Base-by-base conservation (phyloP, 2,888 invertebrate genomes). In the Leptinotarsa rubiginosa region DNA sequence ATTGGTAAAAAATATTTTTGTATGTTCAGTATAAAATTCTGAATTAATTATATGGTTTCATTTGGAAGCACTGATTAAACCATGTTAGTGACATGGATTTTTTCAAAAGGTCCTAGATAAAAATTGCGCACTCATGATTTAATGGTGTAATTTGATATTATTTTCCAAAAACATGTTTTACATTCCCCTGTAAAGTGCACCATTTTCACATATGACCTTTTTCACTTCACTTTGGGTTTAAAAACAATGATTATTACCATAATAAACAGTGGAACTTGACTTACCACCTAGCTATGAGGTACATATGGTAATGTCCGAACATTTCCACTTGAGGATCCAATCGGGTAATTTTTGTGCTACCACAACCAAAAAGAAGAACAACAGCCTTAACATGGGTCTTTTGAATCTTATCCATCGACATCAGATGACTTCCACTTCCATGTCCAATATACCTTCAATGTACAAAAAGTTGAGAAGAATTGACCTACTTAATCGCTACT, bases 331-430 rank as follows among this genome's bases (percentile, higher is more conserved):
- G 88, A 10, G 89, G 86, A 1, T 90, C 89, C 66, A 86, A 79
- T 47, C 87, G 85, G 64, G 82, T 81, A 65, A 89, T 83, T 74
- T 87, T 85, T 25, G 88, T 88, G 71, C 90, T 91, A 74, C 89
- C 88, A 82, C 94, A 94, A 15, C 94, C 94, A 87, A 94, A 92
- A 15, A 94, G 87, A 65, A 94, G 86, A 15, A 91, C 90, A 16
- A 91, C 90, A 3, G 92, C 89, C 65, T 89, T 88, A 64, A 91
- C 89, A 65, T 88, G 85, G 62, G 90, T 84, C 79, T 89, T 89
- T 81, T 91, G 90, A 65, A 93, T 87, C 77, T 89, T 87, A 56
- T 90, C 89, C 31, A 89, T 89, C 18, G 89, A 87, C 66, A 92
- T 86, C 82, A 90, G 92, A 81, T 91, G 91, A 59, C 90, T 87